Evolutionary conservation across 2,113 vertebrate species (phyloP).

Genomic region (Puffinus mauretanicus): DNA sequence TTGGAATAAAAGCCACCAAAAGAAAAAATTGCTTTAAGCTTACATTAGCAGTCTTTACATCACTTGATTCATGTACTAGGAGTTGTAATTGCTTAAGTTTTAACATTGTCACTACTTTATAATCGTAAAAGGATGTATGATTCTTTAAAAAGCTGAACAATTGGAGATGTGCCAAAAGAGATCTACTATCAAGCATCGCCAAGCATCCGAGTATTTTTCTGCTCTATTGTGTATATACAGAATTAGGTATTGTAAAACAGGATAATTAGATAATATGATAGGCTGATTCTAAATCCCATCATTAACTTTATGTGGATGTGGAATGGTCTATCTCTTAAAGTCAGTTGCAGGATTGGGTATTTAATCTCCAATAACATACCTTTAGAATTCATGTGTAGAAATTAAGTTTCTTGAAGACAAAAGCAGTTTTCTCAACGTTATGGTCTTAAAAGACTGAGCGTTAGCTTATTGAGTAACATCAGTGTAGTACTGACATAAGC

Average conservation of each 20-base stretch:
- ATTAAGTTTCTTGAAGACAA: not conserved
- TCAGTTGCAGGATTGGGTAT: not conserved
- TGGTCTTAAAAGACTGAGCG: not conserved
- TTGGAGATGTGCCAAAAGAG: not conserved
- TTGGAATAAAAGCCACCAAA: not conserved
- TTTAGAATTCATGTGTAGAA: not conserved
- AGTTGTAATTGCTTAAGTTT: not conserved
- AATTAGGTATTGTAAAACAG: not conserved
- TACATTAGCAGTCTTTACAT: not conserved
- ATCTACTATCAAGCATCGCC: not conserved
- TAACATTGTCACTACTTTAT: not conserved
- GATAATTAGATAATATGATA: not conserved
- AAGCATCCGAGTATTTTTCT: not conserved
- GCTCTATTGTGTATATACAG: not conserved
- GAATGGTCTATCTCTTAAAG: not conserved
- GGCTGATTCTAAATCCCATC: not conserved
- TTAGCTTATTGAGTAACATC: not conserved
- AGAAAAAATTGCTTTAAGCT: not conserved
- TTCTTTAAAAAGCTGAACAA: not conserved
- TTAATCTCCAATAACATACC: not conserved
- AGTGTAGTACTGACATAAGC: not conserved
- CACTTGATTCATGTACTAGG: not conserved
- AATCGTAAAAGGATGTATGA: rapidly evolving
- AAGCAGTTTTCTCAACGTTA: not conserved
- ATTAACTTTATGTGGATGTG: not conserved